Conservation (phyloP, 2,888 invertebrate species). For the Sinopyrophorus schimmeli region DNA sequence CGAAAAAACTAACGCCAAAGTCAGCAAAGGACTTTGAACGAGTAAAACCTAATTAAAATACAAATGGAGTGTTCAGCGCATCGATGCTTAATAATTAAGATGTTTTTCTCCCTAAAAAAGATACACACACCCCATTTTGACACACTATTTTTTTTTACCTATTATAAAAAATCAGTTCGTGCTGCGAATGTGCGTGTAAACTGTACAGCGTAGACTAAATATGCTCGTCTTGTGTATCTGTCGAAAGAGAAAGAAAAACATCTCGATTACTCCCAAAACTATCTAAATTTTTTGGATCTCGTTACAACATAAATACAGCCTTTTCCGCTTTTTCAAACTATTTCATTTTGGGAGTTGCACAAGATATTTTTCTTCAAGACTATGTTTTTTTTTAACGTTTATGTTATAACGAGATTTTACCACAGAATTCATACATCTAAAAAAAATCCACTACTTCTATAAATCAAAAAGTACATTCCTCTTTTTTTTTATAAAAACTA, state of each 20-base stretch:
- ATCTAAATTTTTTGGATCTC: slow-evolving; percentile 46
- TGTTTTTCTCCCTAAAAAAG: no score
- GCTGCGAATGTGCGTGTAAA: slow-evolving; percentile 28
- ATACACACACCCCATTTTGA: no score
- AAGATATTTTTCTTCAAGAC: slow-evolving; percentile 52
- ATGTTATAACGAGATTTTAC: slow-evolving; percentile 71
- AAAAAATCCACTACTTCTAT: no score
- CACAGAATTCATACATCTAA: slow-evolving; percentile 48
- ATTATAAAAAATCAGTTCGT: slow-evolving; percentile 23
- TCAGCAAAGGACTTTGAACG: no score
- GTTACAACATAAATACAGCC: slow-evolving; percentile 54
- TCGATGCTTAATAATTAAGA: no score
- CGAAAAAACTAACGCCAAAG: no score
- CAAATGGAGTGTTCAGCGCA: no score
- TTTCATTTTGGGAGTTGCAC: slow-evolving; percentile 50
- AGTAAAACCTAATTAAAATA: no score
- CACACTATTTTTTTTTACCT: no score
- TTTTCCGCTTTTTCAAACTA: slow-evolving; percentile 15
- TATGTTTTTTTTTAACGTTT: no score
- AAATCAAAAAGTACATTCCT: no score
- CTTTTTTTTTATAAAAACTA: no score
- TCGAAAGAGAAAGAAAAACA: slow-evolving; percentile 62
- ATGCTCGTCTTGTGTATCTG: slow-evolving; percentile 78
- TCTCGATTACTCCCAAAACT: slow-evolving; percentile 56
- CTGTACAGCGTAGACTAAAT: slow-evolving; percentile 56